These are phyloP conservation scores for Eilema sororculum DNA, from an alignment of 2,888 invertebrate genomes.

Conservation along the genomic window DNA sequence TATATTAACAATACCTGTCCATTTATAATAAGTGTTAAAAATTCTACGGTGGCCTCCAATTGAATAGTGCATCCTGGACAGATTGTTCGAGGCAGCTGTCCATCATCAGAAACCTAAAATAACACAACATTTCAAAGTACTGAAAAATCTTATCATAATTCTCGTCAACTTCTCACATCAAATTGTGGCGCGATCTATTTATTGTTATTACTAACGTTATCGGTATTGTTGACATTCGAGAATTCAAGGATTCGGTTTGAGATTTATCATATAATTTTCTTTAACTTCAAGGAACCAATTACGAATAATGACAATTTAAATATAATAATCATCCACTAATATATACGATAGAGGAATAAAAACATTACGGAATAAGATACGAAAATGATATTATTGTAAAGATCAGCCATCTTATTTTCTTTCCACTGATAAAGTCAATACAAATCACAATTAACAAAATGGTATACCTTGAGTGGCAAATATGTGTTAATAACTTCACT, in stretches of 20 bases:
- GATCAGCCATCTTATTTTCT: constrained; percentile 74
- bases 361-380: constrained; percentile 29
- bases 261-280: not conserved
- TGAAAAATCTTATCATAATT: not conserved
- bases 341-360: not conserved
- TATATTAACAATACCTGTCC: constrained; percentile 86
- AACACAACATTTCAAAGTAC: not conserved
- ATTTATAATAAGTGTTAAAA: constrained; percentile 90
- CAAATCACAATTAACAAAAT: constrained; percentile 70
- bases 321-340: not conserved
- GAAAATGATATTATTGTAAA: constrained; percentile 42
- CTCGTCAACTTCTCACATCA: constrained; percentile 14
- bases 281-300: not conserved
- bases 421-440: constrained; percentile 74
- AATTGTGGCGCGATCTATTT: constrained; percentile 35
- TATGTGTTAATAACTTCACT: constrained; percentile 90
- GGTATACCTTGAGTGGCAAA: constrained; percentile 91
- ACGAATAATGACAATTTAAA: constrained; percentile 15
- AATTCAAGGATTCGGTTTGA: constrained; percentile 13
- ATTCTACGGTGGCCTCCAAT: constrained; percentile 91
- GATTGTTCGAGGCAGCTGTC: constrained; percentile 90
- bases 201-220: constrained; percentile 14
- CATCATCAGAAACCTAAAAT: constrained; percentile 90
- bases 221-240: constrained; percentile 33
- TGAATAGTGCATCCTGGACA: constrained; percentile 93